These are phyloP conservation scores for Ridgeia piscesae DNA, from an alignment of 1,140 invertebrate genomes.

Conservation along the genomic window DNA sequence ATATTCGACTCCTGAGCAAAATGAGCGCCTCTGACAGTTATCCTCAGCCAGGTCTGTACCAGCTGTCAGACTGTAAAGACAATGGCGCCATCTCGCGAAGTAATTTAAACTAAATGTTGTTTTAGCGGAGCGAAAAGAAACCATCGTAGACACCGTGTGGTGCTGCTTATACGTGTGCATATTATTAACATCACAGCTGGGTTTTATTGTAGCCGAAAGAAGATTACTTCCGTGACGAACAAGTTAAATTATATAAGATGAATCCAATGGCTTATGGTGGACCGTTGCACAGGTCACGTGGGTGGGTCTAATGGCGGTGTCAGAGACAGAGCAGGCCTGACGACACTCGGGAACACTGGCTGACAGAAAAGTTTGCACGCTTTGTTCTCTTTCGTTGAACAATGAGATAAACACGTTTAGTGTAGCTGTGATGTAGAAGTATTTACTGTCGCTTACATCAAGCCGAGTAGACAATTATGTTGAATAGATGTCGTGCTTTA, in stretches of 20 bases:
- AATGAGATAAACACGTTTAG: background rate
- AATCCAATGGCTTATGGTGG: background rate
- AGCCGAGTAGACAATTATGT: background rate
- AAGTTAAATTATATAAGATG: background rate
- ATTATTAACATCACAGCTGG: no score
- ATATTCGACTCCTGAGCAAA: no score
- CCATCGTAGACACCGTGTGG: no score
- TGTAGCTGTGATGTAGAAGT: background rate
- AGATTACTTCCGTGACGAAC: background rate
- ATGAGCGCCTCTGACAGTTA: no score
- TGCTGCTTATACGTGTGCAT: no score
- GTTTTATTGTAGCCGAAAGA: background rate
- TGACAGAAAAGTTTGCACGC: no score
- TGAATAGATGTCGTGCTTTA: background rate
- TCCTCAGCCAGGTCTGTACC: no score
- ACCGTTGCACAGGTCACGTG: background rate
- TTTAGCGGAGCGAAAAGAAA: no score
- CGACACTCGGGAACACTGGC: background rate
- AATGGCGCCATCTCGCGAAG: background rate
- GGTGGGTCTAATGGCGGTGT: background rate
- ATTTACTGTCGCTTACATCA: background rate
- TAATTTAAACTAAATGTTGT: background rate
- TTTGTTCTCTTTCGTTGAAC: no score
- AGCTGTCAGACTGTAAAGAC: no score
- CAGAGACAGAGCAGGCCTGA: background rate